Evolutionary conservation across 2,888 invertebrate species (phyloP).

Genomic region (Entomobrya multifasciata): DNA sequence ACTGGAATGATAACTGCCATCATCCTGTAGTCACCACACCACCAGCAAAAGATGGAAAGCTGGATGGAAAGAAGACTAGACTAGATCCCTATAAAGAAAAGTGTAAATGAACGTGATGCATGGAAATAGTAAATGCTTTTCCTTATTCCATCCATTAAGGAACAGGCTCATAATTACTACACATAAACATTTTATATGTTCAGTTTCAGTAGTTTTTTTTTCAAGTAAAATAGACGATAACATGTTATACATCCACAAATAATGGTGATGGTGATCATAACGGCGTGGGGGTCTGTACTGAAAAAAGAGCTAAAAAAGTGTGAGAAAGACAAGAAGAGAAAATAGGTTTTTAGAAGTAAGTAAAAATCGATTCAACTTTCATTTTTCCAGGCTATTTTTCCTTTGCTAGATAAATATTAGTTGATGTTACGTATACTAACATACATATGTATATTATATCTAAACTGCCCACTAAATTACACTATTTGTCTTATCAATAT

Average conservation of each 20-base stretch:
- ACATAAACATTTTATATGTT: neutral
- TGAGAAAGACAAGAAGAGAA: neutral
- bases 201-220: neutral
- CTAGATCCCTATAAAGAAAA: neutral
- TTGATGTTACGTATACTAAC: too few relatives aligned
- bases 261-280: conserved; percentile 10
- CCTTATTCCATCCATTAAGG: conserved; percentile 21
- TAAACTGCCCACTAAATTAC: neutral
- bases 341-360: conserved; percentile 18
- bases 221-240: neutral
- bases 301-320: neutral
- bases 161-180: conserved; percentile 17
- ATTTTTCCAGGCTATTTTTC: conserved; percentile 12
- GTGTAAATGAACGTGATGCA: conserved; percentile 26
- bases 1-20: neutral
- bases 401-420: too few relatives aligned
- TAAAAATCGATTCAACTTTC: conserved; percentile 57
- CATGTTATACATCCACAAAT: neutral
- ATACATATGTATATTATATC: too few relatives aligned
- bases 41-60: conserved; percentile 5
- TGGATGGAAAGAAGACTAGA: neutral
- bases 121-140: conserved; percentile 17
- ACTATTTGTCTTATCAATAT: neutral
- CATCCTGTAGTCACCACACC: neutral
- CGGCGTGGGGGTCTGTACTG: too few relatives aligned